phyloP scores from a whole-genome alignment of 2,797 vertebrate genomes.

The Gymnocypris eckloni region DNA sequence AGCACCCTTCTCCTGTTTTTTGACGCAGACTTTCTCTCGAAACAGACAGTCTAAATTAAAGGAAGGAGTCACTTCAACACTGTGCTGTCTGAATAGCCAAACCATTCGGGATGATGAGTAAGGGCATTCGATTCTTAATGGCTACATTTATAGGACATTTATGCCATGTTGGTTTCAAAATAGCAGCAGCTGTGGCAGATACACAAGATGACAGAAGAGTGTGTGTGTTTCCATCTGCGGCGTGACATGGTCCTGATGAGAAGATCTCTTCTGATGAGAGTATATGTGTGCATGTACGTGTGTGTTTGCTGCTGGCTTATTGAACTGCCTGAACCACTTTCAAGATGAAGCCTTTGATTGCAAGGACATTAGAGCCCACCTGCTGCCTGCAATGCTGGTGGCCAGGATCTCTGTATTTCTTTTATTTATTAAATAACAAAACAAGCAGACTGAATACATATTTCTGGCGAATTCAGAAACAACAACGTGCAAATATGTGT shows the following conservation, averaged over 20 bases:
- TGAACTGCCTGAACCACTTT: constrained; percentile 38
- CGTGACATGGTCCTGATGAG: constrained; percentile 3
- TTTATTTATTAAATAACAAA: not conserved
- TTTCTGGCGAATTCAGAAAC: no score
- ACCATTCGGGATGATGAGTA: not conserved
- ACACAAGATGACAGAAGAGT: not conserved
- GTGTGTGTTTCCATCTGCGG: not conserved
- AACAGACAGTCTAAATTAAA: not conserved
- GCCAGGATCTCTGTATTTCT: not conserved
- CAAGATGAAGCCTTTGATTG: constrained; percentile 48
- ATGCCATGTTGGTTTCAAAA: not conserved
- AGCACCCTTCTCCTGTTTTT: not conserved
- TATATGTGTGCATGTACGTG: not conserved
- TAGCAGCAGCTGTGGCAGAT: constrained; percentile 12
- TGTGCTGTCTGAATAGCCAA: not conserved
- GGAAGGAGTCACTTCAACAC: not conserved
- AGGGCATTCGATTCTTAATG: not conserved
- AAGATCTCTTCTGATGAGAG: not conserved
- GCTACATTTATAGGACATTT: not conserved
- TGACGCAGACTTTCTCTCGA: not conserved
- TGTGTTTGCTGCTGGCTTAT: constrained; percentile 28
- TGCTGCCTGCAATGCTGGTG: constrained; percentile 28
- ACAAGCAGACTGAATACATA: no score
- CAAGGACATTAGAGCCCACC: constrained; percentile 38
- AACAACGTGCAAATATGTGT: no score